Conservation (phyloP, 2,113 vertebrate genomes). For the Oncorhynchus kisutch region DNA sequence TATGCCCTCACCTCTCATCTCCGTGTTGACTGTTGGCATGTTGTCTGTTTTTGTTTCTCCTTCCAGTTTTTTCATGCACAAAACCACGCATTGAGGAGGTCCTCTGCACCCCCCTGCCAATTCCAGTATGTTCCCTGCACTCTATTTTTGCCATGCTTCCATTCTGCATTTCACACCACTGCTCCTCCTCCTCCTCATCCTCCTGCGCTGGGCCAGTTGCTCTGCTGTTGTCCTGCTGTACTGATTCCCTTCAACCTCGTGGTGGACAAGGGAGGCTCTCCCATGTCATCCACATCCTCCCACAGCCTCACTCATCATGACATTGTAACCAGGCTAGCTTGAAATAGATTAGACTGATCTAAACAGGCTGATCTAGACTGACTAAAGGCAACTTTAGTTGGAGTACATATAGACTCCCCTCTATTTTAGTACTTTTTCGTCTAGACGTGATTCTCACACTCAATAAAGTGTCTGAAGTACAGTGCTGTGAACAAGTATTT, state of each 20-base stretch:
- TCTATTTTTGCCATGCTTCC: conserved; percentile 64
- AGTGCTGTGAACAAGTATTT: no score
- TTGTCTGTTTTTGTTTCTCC: conserved; percentile 75
- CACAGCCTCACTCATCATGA: conserved; percentile 8
- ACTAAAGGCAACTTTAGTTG: no score
- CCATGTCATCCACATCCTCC: conserved; percentile 4
- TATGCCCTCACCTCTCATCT: conserved; percentile 66
- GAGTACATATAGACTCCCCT: no score
- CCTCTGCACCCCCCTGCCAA: conserved; percentile 69
- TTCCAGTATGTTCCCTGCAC: conserved; percentile 75
- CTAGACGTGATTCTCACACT: no score
- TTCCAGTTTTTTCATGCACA: conserved; percentile 81
- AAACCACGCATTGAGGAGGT: conserved; percentile 68
- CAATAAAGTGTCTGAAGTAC: no score
- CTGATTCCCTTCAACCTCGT: neutral
- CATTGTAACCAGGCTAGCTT: neutral
- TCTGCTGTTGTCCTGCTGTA: conserved; percentile 19
- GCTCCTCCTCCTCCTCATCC: conserved; percentile 40
- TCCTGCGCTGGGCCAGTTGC: conserved; percentile 21
- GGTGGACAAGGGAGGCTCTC: neutral
- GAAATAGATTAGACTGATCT: neutral
- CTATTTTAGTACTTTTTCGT: no score
- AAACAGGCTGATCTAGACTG: no score
- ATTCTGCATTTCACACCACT: conserved; percentile 58
- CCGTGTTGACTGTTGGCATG: conserved; percentile 74